Conservation (phyloP, 2,113 vertebrate genomes). For the Hyperoodon ampullatus region DNA sequence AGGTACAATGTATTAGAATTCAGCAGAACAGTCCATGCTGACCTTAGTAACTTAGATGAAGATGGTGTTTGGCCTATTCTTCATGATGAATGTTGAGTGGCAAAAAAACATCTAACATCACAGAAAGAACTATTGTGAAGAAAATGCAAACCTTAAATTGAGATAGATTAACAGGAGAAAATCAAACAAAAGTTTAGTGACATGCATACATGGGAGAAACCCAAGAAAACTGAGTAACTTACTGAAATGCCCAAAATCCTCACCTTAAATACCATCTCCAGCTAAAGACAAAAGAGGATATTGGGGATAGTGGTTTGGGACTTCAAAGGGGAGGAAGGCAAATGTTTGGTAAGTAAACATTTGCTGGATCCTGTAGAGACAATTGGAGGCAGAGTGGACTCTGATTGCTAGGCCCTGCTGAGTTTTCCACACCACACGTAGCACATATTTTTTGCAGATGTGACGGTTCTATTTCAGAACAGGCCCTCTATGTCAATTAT, state of each 20-base stretch:
- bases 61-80: slow-evolving; percentile 96
- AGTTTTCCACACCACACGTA: background rate
- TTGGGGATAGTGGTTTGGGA: background rate
- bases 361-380: background rate
- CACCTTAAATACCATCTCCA: background rate
- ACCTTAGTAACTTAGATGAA: slow-evolving; percentile 98
- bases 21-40: slow-evolving; percentile 93
- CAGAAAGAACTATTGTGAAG: slow-evolving; percentile 85
- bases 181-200: background rate
- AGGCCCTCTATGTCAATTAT: background rate
- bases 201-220: background rate
- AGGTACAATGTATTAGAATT: slow-evolving; percentile 94
- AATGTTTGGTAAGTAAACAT: background rate
- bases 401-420: background rate
- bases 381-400: background rate
- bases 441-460: background rate
- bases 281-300: background rate
- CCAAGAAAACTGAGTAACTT: background rate
- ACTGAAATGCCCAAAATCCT: background rate
- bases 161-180: background rate
- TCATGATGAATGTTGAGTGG: slow-evolving; percentile 97
- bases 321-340: background rate
- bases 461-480: background rate
- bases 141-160: slow-evolving; percentile 76
- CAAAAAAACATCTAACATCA: slow-evolving; percentile 92